phyloP scores from a whole-genome alignment of 2,797 vertebrate species.

The Intellagama lesueurii region DNA sequence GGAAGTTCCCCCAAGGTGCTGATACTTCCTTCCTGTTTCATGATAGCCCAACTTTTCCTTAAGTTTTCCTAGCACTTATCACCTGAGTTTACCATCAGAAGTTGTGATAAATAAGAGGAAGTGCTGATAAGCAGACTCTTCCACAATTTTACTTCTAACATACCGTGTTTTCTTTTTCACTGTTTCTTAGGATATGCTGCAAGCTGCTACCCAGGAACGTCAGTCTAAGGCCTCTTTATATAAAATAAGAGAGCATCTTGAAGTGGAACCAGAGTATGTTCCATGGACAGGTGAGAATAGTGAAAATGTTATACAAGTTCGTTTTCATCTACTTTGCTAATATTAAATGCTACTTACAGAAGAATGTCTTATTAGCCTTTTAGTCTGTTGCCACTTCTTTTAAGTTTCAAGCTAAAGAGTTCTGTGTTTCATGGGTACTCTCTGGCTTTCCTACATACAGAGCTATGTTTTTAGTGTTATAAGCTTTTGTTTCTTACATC shows the following conservation, averaged over 20 bases:
- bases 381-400: neutral
- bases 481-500: neutral
- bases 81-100: neutral
- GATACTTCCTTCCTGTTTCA: neutral
- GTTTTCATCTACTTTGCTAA: neutral
- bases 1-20: neutral
- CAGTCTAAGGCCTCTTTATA: slow-evolving; percentile 88
- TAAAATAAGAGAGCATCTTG: slow-evolving; percentile 79
- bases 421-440: neutral
- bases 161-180: slow-evolving; percentile 8
- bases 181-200: slow-evolving; percentile 89
- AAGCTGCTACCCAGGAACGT: slow-evolving; percentile 89
- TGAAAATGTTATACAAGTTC: neutral
- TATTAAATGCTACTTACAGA: neutral
- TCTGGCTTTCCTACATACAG: neutral
- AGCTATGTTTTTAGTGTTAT: neutral
- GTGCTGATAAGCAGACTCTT: neutral
- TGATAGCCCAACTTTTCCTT: neutral
- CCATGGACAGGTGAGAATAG: slow-evolving; percentile 91
- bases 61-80: neutral
- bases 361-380: neutral
- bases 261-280: slow-evolving; percentile 88
- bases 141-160: neutral
- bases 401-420: slow-evolving; percentile 18
- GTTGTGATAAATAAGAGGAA: neutral